A percentile compares a stretch with the other conserved stretches of the same genome.
These are phyloP conservation scores for Oeneis ivallda DNA, from an alignment of 2,888 invertebrate genomes.

Conservation along the genomic window DNA sequence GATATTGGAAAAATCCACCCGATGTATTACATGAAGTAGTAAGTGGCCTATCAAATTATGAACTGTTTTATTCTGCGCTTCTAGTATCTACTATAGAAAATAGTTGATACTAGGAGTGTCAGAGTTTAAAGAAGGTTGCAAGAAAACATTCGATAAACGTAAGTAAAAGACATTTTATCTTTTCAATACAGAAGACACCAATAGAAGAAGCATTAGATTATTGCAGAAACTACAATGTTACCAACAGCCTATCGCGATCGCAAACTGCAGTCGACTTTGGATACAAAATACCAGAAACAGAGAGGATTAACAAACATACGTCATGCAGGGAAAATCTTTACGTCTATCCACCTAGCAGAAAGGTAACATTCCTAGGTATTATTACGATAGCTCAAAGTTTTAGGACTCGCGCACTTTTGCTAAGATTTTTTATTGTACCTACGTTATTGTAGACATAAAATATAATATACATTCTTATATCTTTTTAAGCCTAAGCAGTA, in stretches of 20 bases:
- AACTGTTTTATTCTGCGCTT: too few species aligned
- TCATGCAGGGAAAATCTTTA: conserved; percentile 58
- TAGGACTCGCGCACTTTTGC: neutral
- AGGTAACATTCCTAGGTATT: too few species aligned
- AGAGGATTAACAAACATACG: conserved; percentile 63
- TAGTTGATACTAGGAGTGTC: too few species aligned
- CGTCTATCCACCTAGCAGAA: conserved; percentile 58
- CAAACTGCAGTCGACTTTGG: conserved; percentile 57
- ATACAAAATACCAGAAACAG: conserved; percentile 56
- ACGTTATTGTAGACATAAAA: too few species aligned
- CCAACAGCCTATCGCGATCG: conserved; percentile 54
- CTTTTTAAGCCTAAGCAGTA: too few species aligned
- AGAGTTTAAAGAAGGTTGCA: too few species aligned
- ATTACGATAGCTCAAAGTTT: neutral
- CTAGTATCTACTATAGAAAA: too few species aligned
- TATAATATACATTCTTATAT: too few species aligned
- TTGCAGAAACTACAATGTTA: conserved; percentile 59
- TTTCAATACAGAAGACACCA: conserved; percentile 50
- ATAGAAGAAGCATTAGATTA: conserved; percentile 55
- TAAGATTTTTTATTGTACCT: too few species aligned
- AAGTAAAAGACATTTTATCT: neutral
- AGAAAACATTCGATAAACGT: neutral
- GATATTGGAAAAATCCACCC: conserved; percentile 54
- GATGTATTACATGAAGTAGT: conserved; percentile 56
- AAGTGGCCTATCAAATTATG: conserved; percentile 37